Evolutionary conservation across 37 sponge, comb jelly and placozoan species (phyloP).

Genomic region (Lycopodina hypogea): DNA sequence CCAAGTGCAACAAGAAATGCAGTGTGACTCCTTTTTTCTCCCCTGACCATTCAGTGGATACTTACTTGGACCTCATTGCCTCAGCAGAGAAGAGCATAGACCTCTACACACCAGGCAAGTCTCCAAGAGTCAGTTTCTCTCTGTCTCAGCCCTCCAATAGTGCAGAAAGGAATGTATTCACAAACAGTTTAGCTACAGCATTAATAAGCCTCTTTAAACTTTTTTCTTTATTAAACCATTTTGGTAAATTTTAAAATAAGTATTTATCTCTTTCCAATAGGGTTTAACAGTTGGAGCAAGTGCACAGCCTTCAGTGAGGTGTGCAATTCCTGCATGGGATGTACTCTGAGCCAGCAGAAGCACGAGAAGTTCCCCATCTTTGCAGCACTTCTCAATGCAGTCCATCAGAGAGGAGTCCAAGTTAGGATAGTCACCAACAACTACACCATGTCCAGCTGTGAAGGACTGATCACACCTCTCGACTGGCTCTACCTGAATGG

Average conservation of each 20-base stretch:
- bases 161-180: neutral
- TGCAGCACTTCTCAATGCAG: conserved; percentile 78
- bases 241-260: neutral
- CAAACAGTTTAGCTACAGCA: too few species aligned
- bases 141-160: neutral
- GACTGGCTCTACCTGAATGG: conserved; percentile 83
- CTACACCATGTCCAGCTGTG: conserved; percentile 55
- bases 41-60: conserved; percentile 73
- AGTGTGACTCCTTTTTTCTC: conserved; percentile 89
- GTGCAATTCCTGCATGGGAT: conserved; percentile 59
- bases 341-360: conserved; percentile 41
- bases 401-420: conserved; percentile 40
- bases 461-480: conserved; percentile 58
- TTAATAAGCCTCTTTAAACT: neutral
- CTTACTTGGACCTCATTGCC: conserved; percentile 70
- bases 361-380: conserved; percentile 83
- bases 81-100: conserved; percentile 67
- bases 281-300: conserved; percentile 77
- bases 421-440: conserved; percentile 66
- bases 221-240: too few species aligned
- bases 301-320: conserved; percentile 55
- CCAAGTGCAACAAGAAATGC: conserved; percentile 36
- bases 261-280: conserved; percentile 11
- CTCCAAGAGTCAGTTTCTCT: neutral
- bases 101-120: conserved; percentile 73